phyloP scores from a whole-genome alignment of 2,113 vertebrate species.

The Drymodes brunneopygia region DNA sequence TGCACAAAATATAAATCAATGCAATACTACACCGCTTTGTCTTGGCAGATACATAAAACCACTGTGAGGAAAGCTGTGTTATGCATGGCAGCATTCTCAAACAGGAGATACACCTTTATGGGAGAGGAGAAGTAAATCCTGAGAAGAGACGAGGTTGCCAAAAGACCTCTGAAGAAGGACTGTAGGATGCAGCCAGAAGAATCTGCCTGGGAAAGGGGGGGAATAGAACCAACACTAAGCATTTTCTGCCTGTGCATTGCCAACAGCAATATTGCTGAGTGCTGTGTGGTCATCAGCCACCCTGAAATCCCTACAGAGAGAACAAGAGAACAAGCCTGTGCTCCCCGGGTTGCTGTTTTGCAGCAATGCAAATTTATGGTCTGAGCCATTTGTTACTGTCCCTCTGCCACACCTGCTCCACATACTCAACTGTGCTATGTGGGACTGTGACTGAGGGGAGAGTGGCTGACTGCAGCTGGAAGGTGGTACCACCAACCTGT shows the following conservation, averaged over 20 bases:
- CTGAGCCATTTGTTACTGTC: not conserved
- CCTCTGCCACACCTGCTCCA: not conserved
- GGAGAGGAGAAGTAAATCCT: not conserved
- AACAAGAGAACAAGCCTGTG: not conserved
- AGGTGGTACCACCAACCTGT: not conserved
- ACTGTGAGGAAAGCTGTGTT: not conserved
- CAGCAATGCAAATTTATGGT: not conserved
- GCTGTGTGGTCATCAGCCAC: not conserved
- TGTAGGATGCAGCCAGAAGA: not conserved
- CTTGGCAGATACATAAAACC: not conserved
- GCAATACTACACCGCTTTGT: not conserved
- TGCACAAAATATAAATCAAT: not conserved
- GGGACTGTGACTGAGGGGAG: not conserved
- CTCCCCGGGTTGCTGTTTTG: accelerated
- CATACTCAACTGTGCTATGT: not conserved
- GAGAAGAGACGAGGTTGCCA: not conserved
- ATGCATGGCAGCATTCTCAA: not conserved
- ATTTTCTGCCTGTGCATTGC: not conserved
- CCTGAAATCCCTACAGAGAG: not conserved
- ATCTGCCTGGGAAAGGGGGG: not conserved
- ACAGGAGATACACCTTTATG: not conserved
- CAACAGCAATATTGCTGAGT: not conserved
- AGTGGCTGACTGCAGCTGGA: not conserved
- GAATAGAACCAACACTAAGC: not conserved
- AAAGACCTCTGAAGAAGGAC: not conserved